These are phyloP conservation scores for Circaetus gallicus DNA, from an alignment of 2,113 vertebrate genomes.

Conservation along the genomic window DNA sequence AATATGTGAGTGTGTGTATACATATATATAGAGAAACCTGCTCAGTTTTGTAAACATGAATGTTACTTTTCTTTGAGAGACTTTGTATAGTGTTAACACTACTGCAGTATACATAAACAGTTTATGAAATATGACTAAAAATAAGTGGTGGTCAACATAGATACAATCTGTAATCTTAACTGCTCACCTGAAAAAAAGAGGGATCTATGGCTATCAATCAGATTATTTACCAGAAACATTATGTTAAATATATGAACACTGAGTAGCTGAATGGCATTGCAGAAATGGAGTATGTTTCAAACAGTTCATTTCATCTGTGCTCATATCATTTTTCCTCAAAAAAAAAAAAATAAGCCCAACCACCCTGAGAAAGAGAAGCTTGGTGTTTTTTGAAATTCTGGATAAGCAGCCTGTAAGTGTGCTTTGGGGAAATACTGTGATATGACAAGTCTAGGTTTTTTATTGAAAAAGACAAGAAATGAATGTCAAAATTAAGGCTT, in stretches of 20 bases:
- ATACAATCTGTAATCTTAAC: constrained; percentile 54
- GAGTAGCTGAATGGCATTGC: constrained; percentile 68
- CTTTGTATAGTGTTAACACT: constrained; percentile 38
- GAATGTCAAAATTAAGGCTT: constrained; percentile 32
- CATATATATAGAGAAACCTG: neutral
- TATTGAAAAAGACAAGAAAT: neutral
- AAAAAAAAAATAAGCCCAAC: neutral
- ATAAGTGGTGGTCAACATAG: neutral
- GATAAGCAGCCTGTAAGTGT: neutral
- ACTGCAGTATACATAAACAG: neutral
- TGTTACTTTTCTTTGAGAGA: constrained; percentile 30
- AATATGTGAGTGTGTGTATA: neutral
- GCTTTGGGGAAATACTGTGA: constrained; percentile 54
- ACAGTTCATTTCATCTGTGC: constrained; percentile 31
- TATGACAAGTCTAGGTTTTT: constrained; percentile 11
- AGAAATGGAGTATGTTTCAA: constrained; percentile 67
- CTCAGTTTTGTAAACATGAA: constrained; percentile 41
- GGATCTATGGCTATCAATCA: constrained; percentile 33
- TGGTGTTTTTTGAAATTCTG: neutral
- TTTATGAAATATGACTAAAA: neutral
- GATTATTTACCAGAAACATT: constrained; percentile 13
- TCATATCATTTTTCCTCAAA: constrained; percentile 36
- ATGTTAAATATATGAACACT: constrained; percentile 31
- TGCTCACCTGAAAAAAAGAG: constrained; percentile 78
- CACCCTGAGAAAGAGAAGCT: neutral